Base-by-base conservation (phyloP, 1,140 invertebrate species). In the Aphelinus atriplicis region DNA sequence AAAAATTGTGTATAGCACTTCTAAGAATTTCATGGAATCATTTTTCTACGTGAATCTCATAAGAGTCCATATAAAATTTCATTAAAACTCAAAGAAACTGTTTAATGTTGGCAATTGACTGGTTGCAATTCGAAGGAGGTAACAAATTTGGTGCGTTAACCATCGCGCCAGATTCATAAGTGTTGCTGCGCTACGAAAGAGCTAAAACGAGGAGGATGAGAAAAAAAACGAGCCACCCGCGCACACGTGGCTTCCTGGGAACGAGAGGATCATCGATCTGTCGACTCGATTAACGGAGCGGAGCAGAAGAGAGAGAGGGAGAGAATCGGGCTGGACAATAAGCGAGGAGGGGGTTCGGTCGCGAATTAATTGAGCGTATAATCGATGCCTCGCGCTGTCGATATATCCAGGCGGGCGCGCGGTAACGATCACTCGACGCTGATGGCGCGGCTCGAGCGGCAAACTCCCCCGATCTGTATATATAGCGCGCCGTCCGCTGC, bases 321-420 rank as follows among this genome's bases (percentile, higher is more conserved):
- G 26, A 26, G 26, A 26, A 26, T 26, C 26, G 26, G 26, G 26
- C 26, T 26, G 26, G 26, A 53, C 4, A 53, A 53, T 53, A 53
- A 9, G 51, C 4, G 9, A 9, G 51, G 51, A 53, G 51, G 51
- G 56, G 70, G 63, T 73, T 77, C 71, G 77, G 78, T 79, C 80
- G 83, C 84, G 83, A 87, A 87, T 86, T 87, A 87, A 87, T 87
- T 85, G 85, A 87, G 85, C 85, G 83, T 84, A 85, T 87, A 87
- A 87, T 86, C 84, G 84, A 86, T 86, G 84, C 82, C 80, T 61
- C 74, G 79, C 79, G 79, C 79, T 81, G 82, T 84, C 82, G 80
- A 84, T 84, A 81, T 81, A 26, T 26, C 76, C 77, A 80, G 76
- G 67, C 74, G 78, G 64, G 65, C 76, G 78, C 73, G 67, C 68